A percentile compares a stretch with the other conserved stretches of the same genome.
Conservation (phyloP, 2,113 vertebrate species). For the Hypomesus transpacificus region DNA sequence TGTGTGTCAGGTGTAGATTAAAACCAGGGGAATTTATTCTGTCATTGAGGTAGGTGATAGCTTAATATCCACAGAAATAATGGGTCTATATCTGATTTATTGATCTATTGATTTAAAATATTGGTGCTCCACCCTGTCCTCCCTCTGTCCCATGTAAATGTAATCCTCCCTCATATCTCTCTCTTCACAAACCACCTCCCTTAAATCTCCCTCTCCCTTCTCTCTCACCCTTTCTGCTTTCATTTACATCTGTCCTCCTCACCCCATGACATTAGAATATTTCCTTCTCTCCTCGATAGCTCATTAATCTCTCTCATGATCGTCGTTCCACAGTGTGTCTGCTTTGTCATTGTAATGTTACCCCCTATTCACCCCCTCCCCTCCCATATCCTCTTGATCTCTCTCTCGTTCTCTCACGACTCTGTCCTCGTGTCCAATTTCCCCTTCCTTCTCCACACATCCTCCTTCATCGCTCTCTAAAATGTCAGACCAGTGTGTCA, state of each 20-base stretch:
- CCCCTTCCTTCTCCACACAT: slow-evolving; percentile 32
- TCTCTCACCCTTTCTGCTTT: slow-evolving; percentile 11
- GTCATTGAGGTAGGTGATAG: slow-evolving; percentile 19
- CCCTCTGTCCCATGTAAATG: neutral
- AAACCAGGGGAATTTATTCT: slow-evolving; percentile 37
- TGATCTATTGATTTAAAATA: slow-evolving; percentile 5
- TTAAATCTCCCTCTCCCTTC: neutral
- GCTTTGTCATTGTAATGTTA: slow-evolving; percentile 52
- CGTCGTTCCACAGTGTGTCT: slow-evolving; percentile 24
- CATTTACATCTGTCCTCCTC: slow-evolving; percentile 24
- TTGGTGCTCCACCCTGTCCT: neutral
- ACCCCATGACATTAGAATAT: slow-evolving; percentile 29
- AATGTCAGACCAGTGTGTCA: slow-evolving; percentile 30
- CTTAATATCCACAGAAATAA: slow-evolving; percentile 12
- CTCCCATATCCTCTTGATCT: slow-evolving; percentile 41
- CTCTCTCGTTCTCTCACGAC: slow-evolving; percentile 36
- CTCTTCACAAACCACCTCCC: neutral
- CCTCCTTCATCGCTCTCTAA: slow-evolving; percentile 20
- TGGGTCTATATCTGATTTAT: slow-evolving; percentile 14
- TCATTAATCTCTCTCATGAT: slow-evolving; percentile 45
- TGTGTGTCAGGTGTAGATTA: slow-evolving; percentile 46
- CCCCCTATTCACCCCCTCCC: slow-evolving; percentile 32
- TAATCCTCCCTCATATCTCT: neutral
- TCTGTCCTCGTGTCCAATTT: slow-evolving; percentile 45
- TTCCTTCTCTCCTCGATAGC: slow-evolving; percentile 36